A percentile compares a stretch with the other conserved stretches of the same genome.
Evolutionary conservation across 1,140 invertebrate genomes (phyloP).

Genomic region (Holotrichia oblita): DNA sequence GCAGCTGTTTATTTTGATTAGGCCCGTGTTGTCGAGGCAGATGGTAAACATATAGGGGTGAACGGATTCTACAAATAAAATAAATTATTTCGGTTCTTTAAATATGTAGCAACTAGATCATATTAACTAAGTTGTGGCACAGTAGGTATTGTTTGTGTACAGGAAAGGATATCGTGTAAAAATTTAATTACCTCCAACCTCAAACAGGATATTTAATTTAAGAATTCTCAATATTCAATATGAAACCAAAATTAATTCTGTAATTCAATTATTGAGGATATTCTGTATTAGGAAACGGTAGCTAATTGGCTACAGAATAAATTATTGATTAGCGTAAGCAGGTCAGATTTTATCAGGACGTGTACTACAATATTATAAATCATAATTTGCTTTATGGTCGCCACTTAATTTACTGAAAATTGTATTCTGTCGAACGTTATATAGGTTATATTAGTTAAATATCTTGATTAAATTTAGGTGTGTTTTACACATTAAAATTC

Average conservation of each 20-base stretch:
- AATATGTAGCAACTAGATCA: not conserved
- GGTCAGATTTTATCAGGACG: not conserved
- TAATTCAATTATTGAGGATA: too few species aligned
- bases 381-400: not conserved
- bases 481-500: not conserved
- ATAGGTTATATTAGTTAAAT: too few species aligned
- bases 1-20: constrained; percentile 8
- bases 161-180: too few species aligned
- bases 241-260: too few species aligned
- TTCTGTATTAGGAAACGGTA: not conserved
- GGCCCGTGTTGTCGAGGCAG: constrained; percentile 3
- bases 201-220: too few species aligned
- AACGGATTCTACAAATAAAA: not conserved
- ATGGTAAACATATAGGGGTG: not conserved
- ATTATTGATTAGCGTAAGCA: not conserved
- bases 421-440: not conserved
- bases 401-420: not conserved
- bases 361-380: not conserved
- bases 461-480: not conserved
- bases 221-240: too few species aligned
- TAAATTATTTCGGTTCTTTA: not conserved
- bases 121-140: too few species aligned
- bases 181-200: too few species aligned
- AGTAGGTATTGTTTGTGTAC: too few species aligned
- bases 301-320: not conserved